Evolutionary conservation across 2,113 vertebrate genomes (phyloP).

Genomic region (Neogale vison): DNA sequence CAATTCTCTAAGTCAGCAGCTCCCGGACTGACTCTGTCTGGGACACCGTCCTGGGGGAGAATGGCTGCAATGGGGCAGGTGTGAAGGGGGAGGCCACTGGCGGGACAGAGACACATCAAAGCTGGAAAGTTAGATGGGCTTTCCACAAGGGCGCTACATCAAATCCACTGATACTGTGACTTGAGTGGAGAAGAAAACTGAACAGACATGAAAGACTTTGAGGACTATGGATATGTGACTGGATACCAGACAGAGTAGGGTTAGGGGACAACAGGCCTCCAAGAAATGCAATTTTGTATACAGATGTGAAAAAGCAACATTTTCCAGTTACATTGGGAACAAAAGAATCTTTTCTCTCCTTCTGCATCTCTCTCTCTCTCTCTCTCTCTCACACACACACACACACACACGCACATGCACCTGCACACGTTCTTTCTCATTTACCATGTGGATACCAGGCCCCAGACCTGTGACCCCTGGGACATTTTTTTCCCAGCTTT

Average conservation of each 20-base stretch:
- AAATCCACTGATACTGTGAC: background rate
- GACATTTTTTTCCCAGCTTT: background rate
- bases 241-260: background rate
- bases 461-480: background rate
- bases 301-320: background rate
- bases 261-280: background rate
- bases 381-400: too few relatives aligned
- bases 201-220: background rate
- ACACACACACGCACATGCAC: background rate
- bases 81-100: background rate
- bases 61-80: too few relatives aligned
- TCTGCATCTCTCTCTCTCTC: background rate
- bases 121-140: background rate
- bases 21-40: background rate
- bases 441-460: background rate
- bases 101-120: background rate
- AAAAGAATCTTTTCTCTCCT: background rate
- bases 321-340: background rate
- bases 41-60: fast-evolving
- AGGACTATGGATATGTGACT: background rate
- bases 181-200: background rate
- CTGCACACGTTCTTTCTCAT: background rate
- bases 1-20: background rate
- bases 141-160: background rate
- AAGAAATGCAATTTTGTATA: background rate